These are phyloP conservation scores for Cheilosia impressa DNA, from an alignment of 2,888 invertebrate species.

Conservation along the genomic window DNA sequence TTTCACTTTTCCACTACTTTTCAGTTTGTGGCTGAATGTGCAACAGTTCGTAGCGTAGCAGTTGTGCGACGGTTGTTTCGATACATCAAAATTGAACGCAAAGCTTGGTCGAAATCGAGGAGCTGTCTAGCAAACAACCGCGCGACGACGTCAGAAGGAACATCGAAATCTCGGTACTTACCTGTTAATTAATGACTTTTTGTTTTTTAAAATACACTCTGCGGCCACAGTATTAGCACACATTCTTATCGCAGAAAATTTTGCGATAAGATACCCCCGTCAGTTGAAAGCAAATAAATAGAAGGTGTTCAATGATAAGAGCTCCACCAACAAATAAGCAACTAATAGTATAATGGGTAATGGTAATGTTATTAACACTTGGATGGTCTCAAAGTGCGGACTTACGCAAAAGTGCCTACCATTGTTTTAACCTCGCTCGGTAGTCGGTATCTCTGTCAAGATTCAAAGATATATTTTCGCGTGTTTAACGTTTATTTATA, in stretches of 20 bases:
- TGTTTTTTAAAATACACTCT: slow-evolving; percentile 4
- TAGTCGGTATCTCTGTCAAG: background rate
- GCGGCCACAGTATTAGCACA: slow-evolving; percentile 38
- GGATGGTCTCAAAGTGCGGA: slow-evolving; percentile 20
- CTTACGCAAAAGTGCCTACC: background rate
- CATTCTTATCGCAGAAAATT: slow-evolving; percentile 50
- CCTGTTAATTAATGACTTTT: background rate
- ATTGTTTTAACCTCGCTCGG: too few relatives aligned
- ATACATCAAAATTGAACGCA: background rate
- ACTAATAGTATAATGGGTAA: slow-evolving; percentile 42
- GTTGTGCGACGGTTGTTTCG: slow-evolving; percentile 6
- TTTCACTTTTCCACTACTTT: background rate
- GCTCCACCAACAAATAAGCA: slow-evolving; percentile 28
- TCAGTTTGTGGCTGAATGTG: slow-evolving; percentile 35
- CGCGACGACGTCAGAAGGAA: background rate
- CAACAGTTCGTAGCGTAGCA: slow-evolving; percentile 33
- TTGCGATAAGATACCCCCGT: slow-evolving; percentile 51
- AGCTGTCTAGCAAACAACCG: background rate
- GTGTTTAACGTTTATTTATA: background rate
- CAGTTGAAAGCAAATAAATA: slow-evolving; percentile 39
- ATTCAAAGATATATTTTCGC: background rate
- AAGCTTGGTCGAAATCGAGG: background rate
- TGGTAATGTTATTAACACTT: slow-evolving; percentile 42
- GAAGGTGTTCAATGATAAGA: slow-evolving; percentile 67
- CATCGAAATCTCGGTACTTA: slow-evolving; percentile 17